phyloP scores from a whole-genome alignment of 2,113 vertebrate species.

The Turdus rufiventris region DNA sequence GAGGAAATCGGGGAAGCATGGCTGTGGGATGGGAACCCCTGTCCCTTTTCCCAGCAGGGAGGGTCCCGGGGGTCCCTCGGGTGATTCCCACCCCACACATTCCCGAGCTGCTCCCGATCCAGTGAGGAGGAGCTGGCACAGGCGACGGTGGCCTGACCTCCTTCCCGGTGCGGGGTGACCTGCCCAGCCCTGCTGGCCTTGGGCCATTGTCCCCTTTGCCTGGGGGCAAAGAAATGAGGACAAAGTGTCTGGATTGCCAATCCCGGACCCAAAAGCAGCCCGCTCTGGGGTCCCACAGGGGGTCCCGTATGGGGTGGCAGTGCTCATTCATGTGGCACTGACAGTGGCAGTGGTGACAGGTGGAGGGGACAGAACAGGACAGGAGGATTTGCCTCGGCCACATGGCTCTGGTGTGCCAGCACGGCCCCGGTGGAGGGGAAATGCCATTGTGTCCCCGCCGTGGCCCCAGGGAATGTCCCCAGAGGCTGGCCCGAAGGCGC shows the following conservation, averaged over 20 bases:
- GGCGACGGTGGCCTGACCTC: rapidly evolving
- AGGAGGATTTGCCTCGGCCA: neutral
- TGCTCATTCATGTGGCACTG: rapidly evolving
- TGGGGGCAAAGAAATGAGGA: neutral
- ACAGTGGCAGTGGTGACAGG: neutral
- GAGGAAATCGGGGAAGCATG: neutral
- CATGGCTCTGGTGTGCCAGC: neutral
- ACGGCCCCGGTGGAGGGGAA: rapidly evolving
- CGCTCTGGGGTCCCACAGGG: rapidly evolving
- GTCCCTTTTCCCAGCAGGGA: neutral
- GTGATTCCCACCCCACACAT: neutral
- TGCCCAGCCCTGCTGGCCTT: neutral
- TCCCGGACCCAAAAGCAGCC: neutral
- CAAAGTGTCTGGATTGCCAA: neutral
- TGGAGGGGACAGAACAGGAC: neutral
- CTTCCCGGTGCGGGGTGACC: neutral
- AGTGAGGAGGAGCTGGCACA: neutral
- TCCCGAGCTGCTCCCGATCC: neutral
- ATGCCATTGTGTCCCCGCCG: rapidly evolving
- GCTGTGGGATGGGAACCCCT: rapidly evolving
- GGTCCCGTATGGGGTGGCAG: rapidly evolving
- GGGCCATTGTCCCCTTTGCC: neutral
- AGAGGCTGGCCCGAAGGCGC: neutral
- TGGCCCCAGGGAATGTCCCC: neutral
- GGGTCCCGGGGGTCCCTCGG: neutral